A percentile compares a stretch with the other conserved stretches of the same genome.
Conservation (phyloP, 2,113 vertebrate species). For the Gopherus flavomarginatus region DNA sequence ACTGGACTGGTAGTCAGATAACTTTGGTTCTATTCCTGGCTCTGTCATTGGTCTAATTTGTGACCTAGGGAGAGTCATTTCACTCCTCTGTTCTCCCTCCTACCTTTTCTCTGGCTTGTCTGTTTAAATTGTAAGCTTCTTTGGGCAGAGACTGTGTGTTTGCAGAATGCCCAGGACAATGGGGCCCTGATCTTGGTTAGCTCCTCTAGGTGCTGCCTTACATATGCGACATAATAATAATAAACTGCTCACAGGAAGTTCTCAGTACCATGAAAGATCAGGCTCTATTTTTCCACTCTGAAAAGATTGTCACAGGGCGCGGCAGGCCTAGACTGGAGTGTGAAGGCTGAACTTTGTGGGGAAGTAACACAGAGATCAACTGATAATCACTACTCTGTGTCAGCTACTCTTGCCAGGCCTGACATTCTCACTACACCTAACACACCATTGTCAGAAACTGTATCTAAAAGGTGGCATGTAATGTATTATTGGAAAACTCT, state of each 20-base stretch:
- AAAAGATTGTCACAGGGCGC: background rate
- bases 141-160: background rate
- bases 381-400: background rate
- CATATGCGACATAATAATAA: background rate
- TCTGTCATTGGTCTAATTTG: background rate
- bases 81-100: background rate
- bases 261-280: background rate
- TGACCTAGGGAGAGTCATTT: background rate
- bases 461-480: background rate
- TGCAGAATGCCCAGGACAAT: rapidly evolving
- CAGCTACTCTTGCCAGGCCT: background rate
- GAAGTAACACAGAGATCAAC: background rate
- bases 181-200: background rate
- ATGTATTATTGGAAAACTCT: background rate
- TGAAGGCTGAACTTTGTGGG: background rate
- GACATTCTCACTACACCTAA: background rate
- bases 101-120: background rate
- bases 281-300: background rate
- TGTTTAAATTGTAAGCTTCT: background rate
- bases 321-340: background rate
- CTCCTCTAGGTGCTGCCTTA: background rate
- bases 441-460: background rate
- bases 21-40: background rate
- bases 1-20: background rate
- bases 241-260: background rate